Conservation (phyloP, 2,888 invertebrate genomes). For the Deladenus siricidicola region DNA sequence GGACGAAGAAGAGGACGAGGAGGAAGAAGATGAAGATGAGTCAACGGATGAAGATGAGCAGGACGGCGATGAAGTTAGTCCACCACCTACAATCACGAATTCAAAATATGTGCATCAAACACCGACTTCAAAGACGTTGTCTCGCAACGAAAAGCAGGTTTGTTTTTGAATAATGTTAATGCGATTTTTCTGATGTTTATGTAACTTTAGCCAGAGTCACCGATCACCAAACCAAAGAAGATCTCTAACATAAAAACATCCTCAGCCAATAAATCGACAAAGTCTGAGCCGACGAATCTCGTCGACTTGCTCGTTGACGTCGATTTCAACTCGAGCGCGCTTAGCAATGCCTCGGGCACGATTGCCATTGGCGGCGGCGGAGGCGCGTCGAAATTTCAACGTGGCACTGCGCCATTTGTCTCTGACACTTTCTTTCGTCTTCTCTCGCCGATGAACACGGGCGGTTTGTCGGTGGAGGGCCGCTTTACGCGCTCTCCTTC, state of each 20-base stretch:
- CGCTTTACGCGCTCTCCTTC: constrained; percentile 30
- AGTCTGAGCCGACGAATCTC: not conserved
- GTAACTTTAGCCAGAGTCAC: no score
- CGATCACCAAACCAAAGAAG: no score
- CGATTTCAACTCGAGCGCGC: constrained; percentile 18
- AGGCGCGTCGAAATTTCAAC: constrained; percentile 17
- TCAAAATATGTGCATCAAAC: no score
- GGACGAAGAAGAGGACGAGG: constrained; percentile 15
- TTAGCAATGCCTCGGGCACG: not conserved
- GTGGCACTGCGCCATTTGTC: constrained; percentile 24
- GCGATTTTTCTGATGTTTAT: no score
- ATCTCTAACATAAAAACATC: no score
- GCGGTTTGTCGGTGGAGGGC: constrained; percentile 19
- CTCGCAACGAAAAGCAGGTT: no score
- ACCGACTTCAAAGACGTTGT: no score
- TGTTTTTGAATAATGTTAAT: no score
- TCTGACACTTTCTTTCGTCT: constrained; percentile 14
- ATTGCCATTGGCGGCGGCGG: no score
- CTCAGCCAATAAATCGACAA: no score
- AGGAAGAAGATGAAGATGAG: constrained; percentile 16
- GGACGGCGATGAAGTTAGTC: constrained; percentile 30
- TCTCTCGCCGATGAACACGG: constrained; percentile 10
- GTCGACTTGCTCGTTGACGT: constrained; percentile 27
- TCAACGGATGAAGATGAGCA: constrained; percentile 29
- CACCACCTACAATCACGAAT: no score